Conservation (phyloP, 53 echinoderm and acorn worm genomes). For the Apostichopus leukothele region DNA sequence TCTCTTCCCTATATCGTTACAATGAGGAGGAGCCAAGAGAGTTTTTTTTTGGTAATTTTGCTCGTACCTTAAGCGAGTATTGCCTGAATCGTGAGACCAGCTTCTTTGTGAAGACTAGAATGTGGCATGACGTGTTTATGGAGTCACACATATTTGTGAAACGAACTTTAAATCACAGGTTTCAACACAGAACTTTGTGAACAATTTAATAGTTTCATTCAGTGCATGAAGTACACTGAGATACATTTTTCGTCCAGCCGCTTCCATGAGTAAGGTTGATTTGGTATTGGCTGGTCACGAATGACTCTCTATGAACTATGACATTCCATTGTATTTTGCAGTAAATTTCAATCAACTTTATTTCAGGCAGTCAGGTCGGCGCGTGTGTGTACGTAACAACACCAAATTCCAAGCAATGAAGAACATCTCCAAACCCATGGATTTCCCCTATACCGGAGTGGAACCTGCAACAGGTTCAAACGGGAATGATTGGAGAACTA, state of each 20-base stretch:
- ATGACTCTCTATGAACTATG: too few species aligned
- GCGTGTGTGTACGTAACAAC: too few species aligned
- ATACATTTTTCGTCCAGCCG: slow-evolving; percentile 9
- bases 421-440: too few species aligned
- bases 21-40: too few species aligned
- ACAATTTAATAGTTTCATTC: slow-evolving; percentile 24
- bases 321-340: too few species aligned
- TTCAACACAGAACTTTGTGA: slow-evolving; percentile 36
- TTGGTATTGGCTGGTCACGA: slow-evolving; percentile 30
- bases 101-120: slow-evolving; percentile 23
- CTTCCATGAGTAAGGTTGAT: neutral
- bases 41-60: neutral
- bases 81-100: slow-evolving; percentile 16
- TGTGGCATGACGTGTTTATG: slow-evolving; percentile 33
- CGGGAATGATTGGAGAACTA: too few species aligned
- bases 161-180: slow-evolving; percentile 34
- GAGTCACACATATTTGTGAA: slow-evolving; percentile 8
- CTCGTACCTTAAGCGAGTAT: neutral
- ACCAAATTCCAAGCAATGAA: too few species aligned
- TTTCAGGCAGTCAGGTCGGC: too few species aligned
- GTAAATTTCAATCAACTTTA: too few species aligned
- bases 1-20: too few species aligned
- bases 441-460: too few species aligned
- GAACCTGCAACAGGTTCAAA: too few species aligned
- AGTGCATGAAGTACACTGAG: slow-evolving; percentile 25